Evolutionary conservation across 1,140 invertebrate genomes (phyloP), one percentile per base, ranked within the genome.

Genomic region (Drosophila punjabiensis): DNA sequence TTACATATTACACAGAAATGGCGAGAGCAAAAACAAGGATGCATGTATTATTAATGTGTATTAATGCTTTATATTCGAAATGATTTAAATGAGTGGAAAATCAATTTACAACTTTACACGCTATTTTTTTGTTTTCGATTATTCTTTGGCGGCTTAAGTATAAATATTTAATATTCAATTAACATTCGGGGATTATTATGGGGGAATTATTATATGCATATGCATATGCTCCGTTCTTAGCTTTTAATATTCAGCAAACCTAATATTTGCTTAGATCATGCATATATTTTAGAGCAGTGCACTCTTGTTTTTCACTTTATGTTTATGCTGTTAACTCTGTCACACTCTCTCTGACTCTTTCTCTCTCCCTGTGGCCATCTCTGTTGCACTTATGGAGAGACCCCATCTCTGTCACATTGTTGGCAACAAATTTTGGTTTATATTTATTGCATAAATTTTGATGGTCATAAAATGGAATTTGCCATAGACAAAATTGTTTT

Each of bases 361-460:
- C 11, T 32, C 30, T 41, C 14, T 33, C 16, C 47, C n/a, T 45
- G 37, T 41, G n/a, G n/a, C 35, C 60, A 10, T 52, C 39, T 33
- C 24, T 45, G 32, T 61, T 70, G 69, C 61, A 63, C 59, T 35
- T 41, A 47, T 28, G 20, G 35, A 28, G 24, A 43, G 37, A 33
- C 35, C 33, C 62, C 68, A 67, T 64, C 48, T 61, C 58, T 81
- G 77, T 88, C 81, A 81, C 60, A 81, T 81, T 84, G 84, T 84
- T 88, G 82, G 85, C 76, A 76, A 89, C 85, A 82, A 82, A 89
- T 88, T 88, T 88, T 89, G 84, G 81, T 84, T 86, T 86, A 88
- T 89, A 88, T 88, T 89, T 88, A 88, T 88, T 89, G 85, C 81
- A 88, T 88, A 88, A 79, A 89, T 88, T 79, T 88, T 89, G 78